Base-by-base conservation (phyloP, 1,140 invertebrate species). In the Drosophila baimaii region DNA sequence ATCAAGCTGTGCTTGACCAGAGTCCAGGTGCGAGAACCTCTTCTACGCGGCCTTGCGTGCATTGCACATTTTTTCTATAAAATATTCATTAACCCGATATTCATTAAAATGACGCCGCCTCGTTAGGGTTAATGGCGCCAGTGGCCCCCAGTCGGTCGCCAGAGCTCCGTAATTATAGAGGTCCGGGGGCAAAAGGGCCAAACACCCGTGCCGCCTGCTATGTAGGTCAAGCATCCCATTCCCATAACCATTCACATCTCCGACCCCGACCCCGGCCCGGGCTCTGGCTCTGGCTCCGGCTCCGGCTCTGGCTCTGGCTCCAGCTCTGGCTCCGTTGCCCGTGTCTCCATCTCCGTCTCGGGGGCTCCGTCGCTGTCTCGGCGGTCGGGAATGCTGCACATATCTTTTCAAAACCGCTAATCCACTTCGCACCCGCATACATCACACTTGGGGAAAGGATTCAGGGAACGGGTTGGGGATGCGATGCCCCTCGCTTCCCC, bases 61-160 rank as follows among this genome's bases (percentile, higher is more conserved):
- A 72, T 49, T 79, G 81, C 44, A 59, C 37, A 57, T 69, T 56
- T 56, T 72, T 79, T 65, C 46, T 77, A 77, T 89, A 77, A 86
- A 86, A 89, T 88, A 83, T 86, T 83, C 72, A 89, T 88, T 88
- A 88, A 88, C 76, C 72, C 78, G 72, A 89, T 89, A 83, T 86
- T 86, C 83, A 88, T 88, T 86, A 88, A 82, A 77, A 72, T 55
- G 75, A 76, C 59, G 79, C 76, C 76, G 79, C 72, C 79, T 88
- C 84, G 80, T 88, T 89, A 84, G 77, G 72, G 77, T 80, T 89
- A 84, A 88, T 80, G 79, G 76, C 77, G 83, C 76, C 82, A 79
- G 51, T 64, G 75, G 57, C 58, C 59, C 71, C 61, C 61, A 76
- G 71, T 68, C 73, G 73, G 59, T 77, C 73, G 54, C 72, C 75